Evolutionary conservation across 2,888 invertebrate species (phyloP).

Genomic region (Netelia fuscicornis): DNA sequence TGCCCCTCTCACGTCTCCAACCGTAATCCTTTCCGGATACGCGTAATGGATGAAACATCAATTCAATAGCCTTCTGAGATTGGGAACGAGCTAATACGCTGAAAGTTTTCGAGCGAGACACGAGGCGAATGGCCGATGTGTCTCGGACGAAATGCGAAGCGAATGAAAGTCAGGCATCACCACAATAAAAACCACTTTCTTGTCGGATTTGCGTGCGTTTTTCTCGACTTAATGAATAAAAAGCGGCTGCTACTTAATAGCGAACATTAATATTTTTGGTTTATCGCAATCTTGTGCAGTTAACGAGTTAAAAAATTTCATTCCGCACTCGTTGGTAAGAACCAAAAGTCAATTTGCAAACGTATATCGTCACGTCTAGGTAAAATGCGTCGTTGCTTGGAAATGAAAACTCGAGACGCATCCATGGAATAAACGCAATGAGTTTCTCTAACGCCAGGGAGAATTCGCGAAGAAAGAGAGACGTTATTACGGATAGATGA

Average conservation of each 20-base stretch:
- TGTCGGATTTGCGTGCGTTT: neutral
- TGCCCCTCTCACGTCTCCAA: slow-evolving; percentile 59
- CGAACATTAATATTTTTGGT: too few relatives aligned
- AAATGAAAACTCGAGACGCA: slow-evolving; percentile 54
- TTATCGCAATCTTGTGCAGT: too few relatives aligned
- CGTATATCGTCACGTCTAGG: too few relatives aligned
- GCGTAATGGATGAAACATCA: slow-evolving; percentile 82
- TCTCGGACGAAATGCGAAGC: slow-evolving; percentile 21
- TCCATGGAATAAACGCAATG: slow-evolving; percentile 55
- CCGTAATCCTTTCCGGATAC: slow-evolving; percentile 83
- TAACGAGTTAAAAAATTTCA: too few relatives aligned
- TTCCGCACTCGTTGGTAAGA: too few relatives aligned
- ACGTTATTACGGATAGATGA: neutral
- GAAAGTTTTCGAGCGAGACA: slow-evolving; percentile 21
- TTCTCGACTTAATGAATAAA: neutral
- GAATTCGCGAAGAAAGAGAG: slow-evolving; percentile 59
- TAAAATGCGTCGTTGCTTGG: slow-evolving; percentile 30
- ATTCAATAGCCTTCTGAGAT: slow-evolving; percentile 83
- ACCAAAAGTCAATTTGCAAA: too few relatives aligned
- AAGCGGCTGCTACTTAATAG: too few relatives aligned
- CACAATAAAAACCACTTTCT: neutral
- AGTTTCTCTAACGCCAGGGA: slow-evolving; percentile 26
- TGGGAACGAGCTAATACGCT: slow-evolving; percentile 72
- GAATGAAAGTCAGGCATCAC: neutral
- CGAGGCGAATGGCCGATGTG: slow-evolving; percentile 17